Conservation (phyloP, 1,140 invertebrate genomes). For the Zaprionus africanus region DNA sequence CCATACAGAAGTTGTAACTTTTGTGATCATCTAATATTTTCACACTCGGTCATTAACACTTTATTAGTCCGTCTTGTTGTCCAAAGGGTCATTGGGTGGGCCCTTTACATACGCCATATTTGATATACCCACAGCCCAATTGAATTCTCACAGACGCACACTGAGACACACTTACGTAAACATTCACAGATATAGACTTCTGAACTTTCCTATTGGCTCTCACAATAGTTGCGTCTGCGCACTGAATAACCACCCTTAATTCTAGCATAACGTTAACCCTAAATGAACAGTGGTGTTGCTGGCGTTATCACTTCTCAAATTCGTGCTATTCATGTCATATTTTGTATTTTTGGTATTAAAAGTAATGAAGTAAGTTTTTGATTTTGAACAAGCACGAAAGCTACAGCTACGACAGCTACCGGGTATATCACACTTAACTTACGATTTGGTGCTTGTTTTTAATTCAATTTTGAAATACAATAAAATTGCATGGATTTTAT, state of each 20-base stretch:
- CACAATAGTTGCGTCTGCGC: constrained; percentile 64
- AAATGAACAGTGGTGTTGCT: constrained; percentile 17
- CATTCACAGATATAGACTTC: constrained; percentile 26
- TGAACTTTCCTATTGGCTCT: constrained; percentile 67
- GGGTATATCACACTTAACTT: too few relatives aligned
- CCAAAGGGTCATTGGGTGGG: constrained; percentile 36
- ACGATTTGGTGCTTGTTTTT: too few relatives aligned
- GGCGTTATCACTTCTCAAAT: neutral
- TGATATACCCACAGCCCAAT: constrained; percentile 63
- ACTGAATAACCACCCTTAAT: constrained; percentile 51
- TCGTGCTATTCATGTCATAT: neutral
- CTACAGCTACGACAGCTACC: too few relatives aligned
- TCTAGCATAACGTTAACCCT: constrained; percentile 31
- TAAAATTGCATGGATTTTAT: too few relatives aligned
- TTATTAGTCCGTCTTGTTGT: neutral
- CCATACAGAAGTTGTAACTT: too few relatives aligned
- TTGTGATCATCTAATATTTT: neutral
- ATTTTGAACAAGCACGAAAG: too few relatives aligned
- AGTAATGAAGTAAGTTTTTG: too few relatives aligned
- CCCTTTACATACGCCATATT: constrained; percentile 66
- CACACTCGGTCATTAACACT: constrained; percentile 28
- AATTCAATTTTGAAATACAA: too few relatives aligned
- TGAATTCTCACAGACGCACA: constrained; percentile 38
- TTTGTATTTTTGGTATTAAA: neutral
- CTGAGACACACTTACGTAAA: constrained; percentile 6